A percentile compares a stretch with the other conserved stretches of the same genome.
phyloP scores from a whole-genome alignment of 2,888 invertebrate genomes.

The Anthoptus insignis region DNA sequence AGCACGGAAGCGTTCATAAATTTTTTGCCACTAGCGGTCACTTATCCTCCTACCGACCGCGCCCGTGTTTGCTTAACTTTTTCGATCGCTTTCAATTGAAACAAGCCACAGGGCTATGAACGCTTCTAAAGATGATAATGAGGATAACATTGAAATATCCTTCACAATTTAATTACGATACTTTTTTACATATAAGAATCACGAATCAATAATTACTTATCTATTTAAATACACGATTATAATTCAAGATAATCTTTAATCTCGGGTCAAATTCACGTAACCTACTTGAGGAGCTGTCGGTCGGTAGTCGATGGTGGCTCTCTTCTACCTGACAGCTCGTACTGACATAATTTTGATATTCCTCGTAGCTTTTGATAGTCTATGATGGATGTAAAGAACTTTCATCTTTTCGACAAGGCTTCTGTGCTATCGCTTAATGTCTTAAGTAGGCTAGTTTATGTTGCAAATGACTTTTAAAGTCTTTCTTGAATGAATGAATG shows the following conservation, averaged over 20 bases:
- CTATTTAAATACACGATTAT: constrained; percentile 5
- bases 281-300: constrained; percentile 42
- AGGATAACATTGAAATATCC: too few relatives aligned
- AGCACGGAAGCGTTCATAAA: too few relatives aligned
- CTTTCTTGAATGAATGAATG: too few relatives aligned
- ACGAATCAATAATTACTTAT: constrained; percentile 1
- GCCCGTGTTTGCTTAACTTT: too few relatives aligned
- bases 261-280: constrained; percentile 49
- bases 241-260: constrained; percentile 12
- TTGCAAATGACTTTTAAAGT: too few relatives aligned
- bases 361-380: constrained; percentile 39
- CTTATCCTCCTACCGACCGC: too few relatives aligned
- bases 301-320: constrained; percentile 80
- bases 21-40: too few relatives aligned
- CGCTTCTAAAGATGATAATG: too few relatives aligned
- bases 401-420: constrained; percentile 1
- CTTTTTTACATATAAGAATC: neutral
- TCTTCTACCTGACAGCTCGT: constrained; percentile 75
- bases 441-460: too few relatives aligned
- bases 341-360: constrained; percentile 72
- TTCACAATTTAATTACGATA: too few relatives aligned
- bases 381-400: constrained; percentile 26
- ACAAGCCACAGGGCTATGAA: too few relatives aligned
- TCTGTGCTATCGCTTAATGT: neutral
- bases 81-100: too few relatives aligned